Evolutionary conservation across 2,797 vertebrate species (phyloP).

Genomic region (Syngnathus rostellatus): DNA sequence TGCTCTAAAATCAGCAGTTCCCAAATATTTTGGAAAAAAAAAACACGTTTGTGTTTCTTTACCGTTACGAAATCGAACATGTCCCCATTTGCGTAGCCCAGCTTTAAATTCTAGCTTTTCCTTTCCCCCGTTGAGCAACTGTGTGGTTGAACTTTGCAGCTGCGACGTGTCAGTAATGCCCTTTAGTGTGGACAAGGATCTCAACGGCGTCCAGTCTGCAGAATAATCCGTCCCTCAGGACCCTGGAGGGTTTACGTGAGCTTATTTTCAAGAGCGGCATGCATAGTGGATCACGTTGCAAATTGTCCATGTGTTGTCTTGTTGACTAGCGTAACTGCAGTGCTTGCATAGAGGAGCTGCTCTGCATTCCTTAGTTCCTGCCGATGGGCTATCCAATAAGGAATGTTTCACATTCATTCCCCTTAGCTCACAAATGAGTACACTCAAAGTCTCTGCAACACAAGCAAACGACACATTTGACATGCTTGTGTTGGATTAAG

Average conservation of each 20-base stretch:
- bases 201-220: constrained; percentile 43
- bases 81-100: no score
- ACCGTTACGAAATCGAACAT: no score
- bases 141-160: constrained; percentile 47
- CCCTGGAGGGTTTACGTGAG: constrained; percentile 17
- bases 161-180: constrained; percentile 57
- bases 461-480: background rate
- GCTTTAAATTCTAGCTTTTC: constrained; percentile 5
- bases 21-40: no score
- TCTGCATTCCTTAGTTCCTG: constrained; percentile 32
- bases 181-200: constrained; percentile 53
- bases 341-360: constrained; percentile 39
- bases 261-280: constrained; percentile 50
- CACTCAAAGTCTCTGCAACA: no score
- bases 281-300: constrained; percentile 43
- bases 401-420: background rate
- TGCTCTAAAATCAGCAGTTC: no score
- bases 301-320: constrained; percentile 42
- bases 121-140: constrained; percentile 47
- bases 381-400: background rate
- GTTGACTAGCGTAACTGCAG: constrained; percentile 32
- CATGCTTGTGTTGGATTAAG: background rate
- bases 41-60: no score
- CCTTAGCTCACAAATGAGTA: no score
- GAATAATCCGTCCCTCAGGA: constrained; percentile 29